These are phyloP conservation scores for Ptychobarbus kaznakovi DNA, from an alignment of 2,797 vertebrate genomes.

Conservation along the genomic window DNA sequence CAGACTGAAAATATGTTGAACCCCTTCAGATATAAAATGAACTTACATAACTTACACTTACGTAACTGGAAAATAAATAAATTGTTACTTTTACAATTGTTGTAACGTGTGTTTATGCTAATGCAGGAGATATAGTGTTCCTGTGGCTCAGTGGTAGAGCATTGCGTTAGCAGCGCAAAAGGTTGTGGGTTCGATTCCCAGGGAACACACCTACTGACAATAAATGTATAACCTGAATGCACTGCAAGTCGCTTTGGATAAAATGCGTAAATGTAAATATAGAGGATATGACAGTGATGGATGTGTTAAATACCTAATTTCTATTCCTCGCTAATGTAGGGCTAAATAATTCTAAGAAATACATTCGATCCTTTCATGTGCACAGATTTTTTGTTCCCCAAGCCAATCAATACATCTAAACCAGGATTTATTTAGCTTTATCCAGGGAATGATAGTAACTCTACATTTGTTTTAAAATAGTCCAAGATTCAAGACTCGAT, in stretches of 20 bases:
- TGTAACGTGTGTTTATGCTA: slow-evolving; percentile 58
- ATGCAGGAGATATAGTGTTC: slow-evolving; percentile 33
- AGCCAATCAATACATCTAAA: slow-evolving; percentile 64
- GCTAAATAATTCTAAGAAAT: slow-evolving; percentile 60
- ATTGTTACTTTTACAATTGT: slow-evolving; percentile 58
- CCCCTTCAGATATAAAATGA: slow-evolving; percentile 46
- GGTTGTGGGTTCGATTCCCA: no score
- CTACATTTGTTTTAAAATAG: slow-evolving; percentile 29
- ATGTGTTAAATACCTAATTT: slow-evolving; percentile 63
- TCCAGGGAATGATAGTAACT: slow-evolving; percentile 16
- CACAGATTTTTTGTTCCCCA: slow-evolving; percentile 63
- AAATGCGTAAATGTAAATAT: no score
- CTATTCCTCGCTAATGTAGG: slow-evolving; percentile 63
- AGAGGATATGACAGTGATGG: slow-evolving; percentile 53
- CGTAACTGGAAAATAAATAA: slow-evolving; percentile 62
- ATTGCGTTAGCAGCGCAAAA: no score
- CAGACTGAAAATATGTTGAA: slow-evolving; percentile 58
- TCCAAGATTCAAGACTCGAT: not conserved
- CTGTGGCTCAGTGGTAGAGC: no score
- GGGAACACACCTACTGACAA: no score
- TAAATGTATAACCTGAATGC: no score
- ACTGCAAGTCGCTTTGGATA: no score
- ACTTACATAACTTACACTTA: slow-evolving; percentile 67
- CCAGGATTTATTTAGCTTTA: slow-evolving; percentile 47
- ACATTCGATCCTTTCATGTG: slow-evolving; percentile 56